Base-by-base conservation (phyloP, 2,888 invertebrate species). In the Koerneria pararmatus region DNA sequence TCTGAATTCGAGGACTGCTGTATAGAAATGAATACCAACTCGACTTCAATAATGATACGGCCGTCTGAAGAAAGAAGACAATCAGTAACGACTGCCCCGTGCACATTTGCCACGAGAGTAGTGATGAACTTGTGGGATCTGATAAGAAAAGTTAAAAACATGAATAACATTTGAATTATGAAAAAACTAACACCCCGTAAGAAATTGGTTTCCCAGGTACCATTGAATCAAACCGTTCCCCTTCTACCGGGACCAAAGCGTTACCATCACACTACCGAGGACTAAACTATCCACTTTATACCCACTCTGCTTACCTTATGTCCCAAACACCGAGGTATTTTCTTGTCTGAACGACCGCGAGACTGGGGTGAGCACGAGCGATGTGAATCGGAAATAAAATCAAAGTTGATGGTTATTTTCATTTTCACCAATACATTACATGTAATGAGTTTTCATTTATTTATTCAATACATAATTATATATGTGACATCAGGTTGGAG, bases 311-410 rank as follows among this genome's bases (percentile, higher is more conserved):
- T 6, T 64, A 77, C 72, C 71, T 70, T 15, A 79, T 72, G 67
- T 79, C 78, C 79, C 95, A 98, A 1, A 97, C 89, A 0, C 94
- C 95, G 71, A 95, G 91, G 82, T 93, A 94, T 78, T 91, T 92
- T 69, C 97, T 88, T 0, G 97, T 95, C 0, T 92, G 93, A 0
- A 94, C 94, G 0, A 91, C 91, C 4, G 93, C 95, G 46, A 94
- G 48, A 22, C 70, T 85, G 64, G 90, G 89, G 58, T 89, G 88
- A 74, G 90, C 89, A 62, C 48, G 37, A 41, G 11, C 11, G 46
- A 15, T 15, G 46, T n/a, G n/a, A 41, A 41, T 15, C 46, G 46
- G n/a, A 41, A 15, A 41, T 15, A n/a, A 41, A 41, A n/a, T n/a
- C n/a, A n/a, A n/a, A n/a, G n/a, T n/a, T n/a, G n/a, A n/a, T n/a